phyloP scores from a whole-genome alignment of 1,140 invertebrate species.

The Drosophila trapezifrons region DNA sequence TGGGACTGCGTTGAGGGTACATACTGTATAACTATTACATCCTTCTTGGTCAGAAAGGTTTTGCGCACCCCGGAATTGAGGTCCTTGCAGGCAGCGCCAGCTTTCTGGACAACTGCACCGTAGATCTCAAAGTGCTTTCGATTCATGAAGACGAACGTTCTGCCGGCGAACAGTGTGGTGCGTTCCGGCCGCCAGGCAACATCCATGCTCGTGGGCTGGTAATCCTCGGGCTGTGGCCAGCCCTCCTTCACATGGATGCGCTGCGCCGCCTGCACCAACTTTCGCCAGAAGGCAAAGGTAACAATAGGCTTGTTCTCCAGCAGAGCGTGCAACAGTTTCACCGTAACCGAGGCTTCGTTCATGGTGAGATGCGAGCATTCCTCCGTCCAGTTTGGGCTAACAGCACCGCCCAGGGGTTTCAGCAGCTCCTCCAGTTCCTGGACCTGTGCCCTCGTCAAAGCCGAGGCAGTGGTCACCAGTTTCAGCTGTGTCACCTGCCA shows the following conservation, averaged over 20 bases:
- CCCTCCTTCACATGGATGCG: constrained; percentile 63
- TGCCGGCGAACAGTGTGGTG: constrained; percentile 86
- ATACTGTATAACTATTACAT: constrained; percentile 85
- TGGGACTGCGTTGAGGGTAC: constrained; percentile 83
- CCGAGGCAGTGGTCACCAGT: constrained; percentile 84
- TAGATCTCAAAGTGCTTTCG: constrained; percentile 86
- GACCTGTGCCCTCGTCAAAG: constrained; percentile 83
- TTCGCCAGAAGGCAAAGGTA: constrained; percentile 86
- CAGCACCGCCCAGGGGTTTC: constrained; percentile 79
- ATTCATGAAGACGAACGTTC: constrained; percentile 87
- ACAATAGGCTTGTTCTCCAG: constrained; percentile 87
- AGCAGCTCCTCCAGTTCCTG: constrained; percentile 80
- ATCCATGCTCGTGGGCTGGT: constrained; percentile 83
- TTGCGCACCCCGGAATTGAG: constrained; percentile 85
- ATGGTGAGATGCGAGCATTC: constrained; percentile 88
- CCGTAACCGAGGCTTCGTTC: constrained; percentile 87
- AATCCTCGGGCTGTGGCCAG: constrained; percentile 85
- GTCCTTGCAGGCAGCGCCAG: constrained; percentile 81
- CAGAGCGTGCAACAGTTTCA: constrained; percentile 89
- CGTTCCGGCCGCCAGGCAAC: constrained; percentile 85
- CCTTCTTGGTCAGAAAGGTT: constrained; percentile 83
- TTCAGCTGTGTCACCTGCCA: constrained; percentile 84
- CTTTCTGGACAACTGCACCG: constrained; percentile 84
- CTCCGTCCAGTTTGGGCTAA: constrained; percentile 71
- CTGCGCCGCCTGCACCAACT: constrained; percentile 84